Evolutionary conservation across 2,113 vertebrate genomes (phyloP).

Genomic region (Centropristis striata): DNA sequence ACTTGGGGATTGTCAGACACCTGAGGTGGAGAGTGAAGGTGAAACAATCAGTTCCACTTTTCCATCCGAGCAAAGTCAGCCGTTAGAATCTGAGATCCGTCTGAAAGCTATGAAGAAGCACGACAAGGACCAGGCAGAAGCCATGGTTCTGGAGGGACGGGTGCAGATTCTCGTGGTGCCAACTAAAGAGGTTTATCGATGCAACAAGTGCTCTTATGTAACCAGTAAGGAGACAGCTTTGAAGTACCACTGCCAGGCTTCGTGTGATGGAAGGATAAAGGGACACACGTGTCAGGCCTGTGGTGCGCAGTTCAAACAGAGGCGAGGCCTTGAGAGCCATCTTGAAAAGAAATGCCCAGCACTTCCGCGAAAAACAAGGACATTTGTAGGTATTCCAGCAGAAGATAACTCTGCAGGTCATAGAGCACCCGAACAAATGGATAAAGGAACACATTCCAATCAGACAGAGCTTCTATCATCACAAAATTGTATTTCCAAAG

Average conservation of each 20-base stretch:
- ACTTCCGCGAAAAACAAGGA: slow-evolving; percentile 81
- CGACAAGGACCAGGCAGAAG: slow-evolving; percentile 93
- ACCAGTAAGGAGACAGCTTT: slow-evolving; percentile 88
- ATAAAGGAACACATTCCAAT: neutral
- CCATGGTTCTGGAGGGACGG: slow-evolving; percentile 91
- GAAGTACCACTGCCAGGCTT: slow-evolving; percentile 84
- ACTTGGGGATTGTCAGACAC: neutral
- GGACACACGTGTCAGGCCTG: slow-evolving; percentile 86
- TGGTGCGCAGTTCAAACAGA: slow-evolving; percentile 92
- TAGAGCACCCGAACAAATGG: neutral
- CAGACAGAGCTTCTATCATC: slow-evolving; percentile 1
- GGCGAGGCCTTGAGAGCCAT: slow-evolving; percentile 91
- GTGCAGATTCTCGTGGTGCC: slow-evolving; percentile 95
- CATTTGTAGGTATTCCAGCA: slow-evolving; percentile 31
- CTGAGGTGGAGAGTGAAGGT: neutral
- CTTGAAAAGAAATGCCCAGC: slow-evolving; percentile 88
- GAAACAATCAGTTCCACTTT: slow-evolving; percentile 12
- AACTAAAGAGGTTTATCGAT: slow-evolving; percentile 84
- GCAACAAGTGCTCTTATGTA: slow-evolving; percentile 88
- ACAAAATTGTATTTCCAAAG: neutral
- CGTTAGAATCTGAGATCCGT: slow-evolving; percentile 72
- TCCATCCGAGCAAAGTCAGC: slow-evolving; percentile 2
- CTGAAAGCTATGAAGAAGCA: slow-evolving; percentile 89
- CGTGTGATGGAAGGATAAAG: slow-evolving; percentile 84
- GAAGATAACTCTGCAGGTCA: neutral